These are phyloP conservation scores for Etheostoma perlongum DNA, from an alignment of 2,797 vertebrate genomes.

Conservation along the genomic window DNA sequence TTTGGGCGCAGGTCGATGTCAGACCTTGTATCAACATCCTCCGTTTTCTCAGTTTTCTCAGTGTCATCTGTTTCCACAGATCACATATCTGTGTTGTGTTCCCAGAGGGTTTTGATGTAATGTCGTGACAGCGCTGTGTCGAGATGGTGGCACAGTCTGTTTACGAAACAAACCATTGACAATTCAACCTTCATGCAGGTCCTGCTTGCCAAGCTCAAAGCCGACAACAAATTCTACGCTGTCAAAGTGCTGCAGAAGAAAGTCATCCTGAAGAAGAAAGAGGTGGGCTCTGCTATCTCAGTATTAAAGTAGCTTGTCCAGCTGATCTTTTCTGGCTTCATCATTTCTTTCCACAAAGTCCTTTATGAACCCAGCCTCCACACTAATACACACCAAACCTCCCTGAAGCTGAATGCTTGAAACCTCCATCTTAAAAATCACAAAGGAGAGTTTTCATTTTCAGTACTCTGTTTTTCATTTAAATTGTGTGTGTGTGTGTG, in stretches of 20 bases:
- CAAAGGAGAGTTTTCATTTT: neutral
- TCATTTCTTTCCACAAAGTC: neutral
- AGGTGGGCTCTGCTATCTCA: constrained; percentile 84
- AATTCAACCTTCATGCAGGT: constrained; percentile 86
- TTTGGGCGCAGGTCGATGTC: neutral
- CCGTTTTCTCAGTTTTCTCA: constrained; percentile 49
- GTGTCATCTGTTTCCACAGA: constrained; percentile 65
- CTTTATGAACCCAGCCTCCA: neutral
- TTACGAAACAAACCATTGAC: constrained; percentile 70
- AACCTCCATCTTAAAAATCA: neutral
- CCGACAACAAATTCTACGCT: constrained; percentile 92
- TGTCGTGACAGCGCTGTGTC: constrained; percentile 43
- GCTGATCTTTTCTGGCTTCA: neutral
- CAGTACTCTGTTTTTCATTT: rapidly evolving
- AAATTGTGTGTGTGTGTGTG: neutral
- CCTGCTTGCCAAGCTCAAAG: constrained; percentile 94
- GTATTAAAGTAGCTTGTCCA: neutral
- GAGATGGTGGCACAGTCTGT: constrained; percentile 56
- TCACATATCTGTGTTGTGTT: constrained; percentile 47
- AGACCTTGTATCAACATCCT: constrained; percentile 15
- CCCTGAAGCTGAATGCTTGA: neutral
- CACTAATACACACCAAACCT: neutral
- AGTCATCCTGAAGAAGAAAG: constrained; percentile 96
- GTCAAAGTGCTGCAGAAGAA: constrained; percentile 99
- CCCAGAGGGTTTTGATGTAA: constrained; percentile 23